Evolutionary conservation across 2,797 vertebrate species (phyloP), one percentile per base, ranked within the genome.

Genomic region (Phataginus tricuspis): DNA sequence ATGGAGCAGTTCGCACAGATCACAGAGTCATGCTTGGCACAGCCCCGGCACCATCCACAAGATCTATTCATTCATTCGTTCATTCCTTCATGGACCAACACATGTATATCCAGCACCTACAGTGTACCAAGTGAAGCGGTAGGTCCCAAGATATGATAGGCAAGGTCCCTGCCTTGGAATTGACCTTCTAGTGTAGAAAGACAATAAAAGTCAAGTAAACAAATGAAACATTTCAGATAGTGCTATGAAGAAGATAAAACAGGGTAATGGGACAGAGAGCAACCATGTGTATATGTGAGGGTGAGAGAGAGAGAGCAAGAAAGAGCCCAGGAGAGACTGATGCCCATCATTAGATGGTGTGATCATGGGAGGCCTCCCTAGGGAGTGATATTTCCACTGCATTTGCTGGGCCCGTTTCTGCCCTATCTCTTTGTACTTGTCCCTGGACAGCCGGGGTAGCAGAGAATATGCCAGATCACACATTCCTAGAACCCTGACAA

Each of bases 211-310:
- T 71, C 37, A 82, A 86, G 37, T 80, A 86, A 85, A 57, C 19
- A 95, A 77, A 92, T 42, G 53, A 71, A 29, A 90, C 12, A 61
- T 90, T 86, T 96, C 27, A 64, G 23, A 74, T 83, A 84, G 57
- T 61, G 31, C 68, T 90, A 91, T 88, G 57, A 91, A 79, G 75
- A 79, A 95, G 84, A 96, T 42, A 83, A 90, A 90, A 64, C 5
- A 59, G 23, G 10, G 31, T 61, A 37, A 75, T 9, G 29, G n/a
- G 72, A 92, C 25, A 88, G 64, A 86, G 42, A 94, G 63, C 11
- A 71, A n/a, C 11, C 34, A 1, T 5, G 16, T 29, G n/a, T 34
- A 3, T 8, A 15, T 55, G 31, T 12, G 66, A 69, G 16, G 63
- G 12, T 71, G 5, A 31, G 23, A 69, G 31, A 53, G 77, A 68